phyloP scores from a whole-genome alignment of 2,797 vertebrate genomes.

The Spheniscus humboldti region DNA sequence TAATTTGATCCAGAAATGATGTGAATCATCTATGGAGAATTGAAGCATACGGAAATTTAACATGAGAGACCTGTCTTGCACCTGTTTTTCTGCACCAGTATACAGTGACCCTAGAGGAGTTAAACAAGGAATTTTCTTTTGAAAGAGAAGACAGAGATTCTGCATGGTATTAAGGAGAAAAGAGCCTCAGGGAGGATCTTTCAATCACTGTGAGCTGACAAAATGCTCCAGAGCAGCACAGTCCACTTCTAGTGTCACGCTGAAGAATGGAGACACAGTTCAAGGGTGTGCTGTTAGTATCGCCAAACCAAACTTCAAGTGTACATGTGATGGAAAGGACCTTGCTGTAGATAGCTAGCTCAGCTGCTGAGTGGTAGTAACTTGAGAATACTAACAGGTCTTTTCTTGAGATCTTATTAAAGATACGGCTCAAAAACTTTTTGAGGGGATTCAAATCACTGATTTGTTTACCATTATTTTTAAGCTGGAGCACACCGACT shows the following conservation, averaged over 20 bases:
- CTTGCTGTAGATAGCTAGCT: neutral
- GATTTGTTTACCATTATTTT: constrained; percentile 13
- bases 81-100: constrained; percentile 18
- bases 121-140: constrained; percentile 36
- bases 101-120: constrained; percentile 35
- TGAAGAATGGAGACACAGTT: constrained; percentile 48
- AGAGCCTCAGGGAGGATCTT: constrained; percentile 20
- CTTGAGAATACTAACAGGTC: neutral
- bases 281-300: constrained; percentile 52
- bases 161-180: constrained; percentile 25
- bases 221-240: constrained; percentile 32
- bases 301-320: constrained; percentile 11
- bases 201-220: constrained; percentile 52
- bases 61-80: constrained; percentile 29
- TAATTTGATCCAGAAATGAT: constrained; percentile 58
- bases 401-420: constrained; percentile 5
- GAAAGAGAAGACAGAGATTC: constrained; percentile 37
- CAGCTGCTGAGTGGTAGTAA: neutral
- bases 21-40: constrained; percentile 55
- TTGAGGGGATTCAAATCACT: neutral
- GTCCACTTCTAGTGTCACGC: constrained; percentile 47
- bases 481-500: neutral
- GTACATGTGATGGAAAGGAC: constrained; percentile 3
- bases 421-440: neutral
- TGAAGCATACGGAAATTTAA: constrained; percentile 41